A percentile compares a stretch with the other conserved stretches of the same genome.
Conservation (phyloP, 2,888 invertebrate species). For the Scrobipalpa costella region DNA sequence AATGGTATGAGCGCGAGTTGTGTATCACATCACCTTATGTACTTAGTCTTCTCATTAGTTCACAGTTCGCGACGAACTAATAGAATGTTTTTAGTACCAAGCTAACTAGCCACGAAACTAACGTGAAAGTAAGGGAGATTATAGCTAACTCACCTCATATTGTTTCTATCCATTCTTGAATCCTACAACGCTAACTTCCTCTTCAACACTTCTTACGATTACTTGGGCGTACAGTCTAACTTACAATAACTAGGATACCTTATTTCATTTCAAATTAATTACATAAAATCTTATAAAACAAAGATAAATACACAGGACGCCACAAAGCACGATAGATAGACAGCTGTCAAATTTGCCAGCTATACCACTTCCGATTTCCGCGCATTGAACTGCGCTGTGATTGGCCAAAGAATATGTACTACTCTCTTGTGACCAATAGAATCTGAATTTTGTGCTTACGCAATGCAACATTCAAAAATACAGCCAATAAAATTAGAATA, state of each 20-base stretch:
- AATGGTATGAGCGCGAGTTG: background rate
- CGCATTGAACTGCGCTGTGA: slow-evolving; percentile 44
- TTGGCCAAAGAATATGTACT: slow-evolving; percentile 37
- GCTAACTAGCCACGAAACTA: slow-evolving; percentile 31
- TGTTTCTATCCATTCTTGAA: slow-evolving; percentile 69
- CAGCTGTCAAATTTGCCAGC: slow-evolving; percentile 48
- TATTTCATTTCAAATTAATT: slow-evolving; percentile 60
- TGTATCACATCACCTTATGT: background rate
- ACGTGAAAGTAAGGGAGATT: slow-evolving; percentile 52
- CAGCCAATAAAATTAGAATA: slow-evolving; percentile 6
- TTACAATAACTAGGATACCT: slow-evolving; percentile 44
- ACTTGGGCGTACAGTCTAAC: slow-evolving; percentile 45
- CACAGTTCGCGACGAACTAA: background rate
- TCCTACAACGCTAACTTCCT: slow-evolving; percentile 38
- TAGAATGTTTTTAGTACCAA: slow-evolving; percentile 28
- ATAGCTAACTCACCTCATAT: slow-evolving; percentile 72
- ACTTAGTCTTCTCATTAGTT: background rate
- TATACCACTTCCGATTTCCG: slow-evolving; percentile 43
- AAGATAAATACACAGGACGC: slow-evolving; percentile 70
- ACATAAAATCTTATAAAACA: slow-evolving; percentile 60
- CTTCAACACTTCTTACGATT: slow-evolving; percentile 40
- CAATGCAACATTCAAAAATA: background rate
- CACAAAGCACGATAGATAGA: slow-evolving; percentile 52
- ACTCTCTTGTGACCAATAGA: background rate
- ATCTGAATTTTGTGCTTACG: background rate